Evolutionary conservation across 92 coral and sea anemone genomes (phyloP), one percentile per base, ranked within the genome.

Genomic region (Palythoa grandiflora): DNA sequence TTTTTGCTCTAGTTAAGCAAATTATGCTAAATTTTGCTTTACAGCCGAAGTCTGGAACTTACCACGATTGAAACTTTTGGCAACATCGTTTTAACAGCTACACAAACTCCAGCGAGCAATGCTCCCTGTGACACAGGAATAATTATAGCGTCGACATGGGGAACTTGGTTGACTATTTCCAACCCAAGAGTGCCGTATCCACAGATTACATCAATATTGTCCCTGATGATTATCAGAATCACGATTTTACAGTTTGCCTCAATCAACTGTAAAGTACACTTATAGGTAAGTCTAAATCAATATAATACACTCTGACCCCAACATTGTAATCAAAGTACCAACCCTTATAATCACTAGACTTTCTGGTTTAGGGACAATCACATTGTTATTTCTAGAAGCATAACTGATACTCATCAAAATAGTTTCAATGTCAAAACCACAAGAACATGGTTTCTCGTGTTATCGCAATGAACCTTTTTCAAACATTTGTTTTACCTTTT

Each of bases 181-280:
- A 95, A 75, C 63, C 92, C 96, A 81, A 95, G 87, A 10, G 96
- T 95, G 44, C 96, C 98, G 85, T 88, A 92, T 11, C 98, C 98
- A 85, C 93, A 86, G 35, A 95, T 89, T 7, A 95, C 87, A 57
- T 95, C 90, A 9, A 93, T 83, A 66, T 94, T 90, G 16, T 95
- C 94, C 40, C 91, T 89, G 74, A 96, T 95, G 28, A 11, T 9
- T 28, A 38, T 20, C 2, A 15, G 47, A 70, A 36, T 17, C 70
- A 55, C 9, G 61, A 44, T 44, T 44, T 44, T 4, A 44, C 50
- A 8, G 50, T 44, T 44, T 44, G 50, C 6, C 50, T 44, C 50
- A 4, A 44, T 44, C 50, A 44, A 44, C 7, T 44, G 50, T 4
- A 44, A 44, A 44, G 50, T 8, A 3, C 5, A 44, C 6, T 40